Evolutionary conservation across 2,113 vertebrate species (phyloP).

Genomic region (Phyllopteryx taeniolatus): DNA sequence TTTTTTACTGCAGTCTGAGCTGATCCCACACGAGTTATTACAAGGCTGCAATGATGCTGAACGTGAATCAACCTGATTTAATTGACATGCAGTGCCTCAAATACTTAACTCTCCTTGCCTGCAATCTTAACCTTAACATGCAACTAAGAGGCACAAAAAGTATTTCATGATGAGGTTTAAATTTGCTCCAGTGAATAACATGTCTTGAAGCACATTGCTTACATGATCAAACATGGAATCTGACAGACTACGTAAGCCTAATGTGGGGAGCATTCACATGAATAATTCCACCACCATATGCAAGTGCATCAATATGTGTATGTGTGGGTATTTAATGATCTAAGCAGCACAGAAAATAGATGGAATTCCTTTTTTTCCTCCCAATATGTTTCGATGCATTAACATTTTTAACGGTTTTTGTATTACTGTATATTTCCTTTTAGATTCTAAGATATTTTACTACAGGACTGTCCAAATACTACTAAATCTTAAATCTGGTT

Average conservation of each 20-base stretch:
- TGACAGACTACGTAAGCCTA: neutral
- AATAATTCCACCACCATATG: neutral
- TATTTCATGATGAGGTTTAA: neutral
- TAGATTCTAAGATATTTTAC: neutral
- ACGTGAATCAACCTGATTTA: neutral
- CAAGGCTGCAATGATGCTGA: neutral
- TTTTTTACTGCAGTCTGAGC: neutral
- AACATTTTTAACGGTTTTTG: neutral
- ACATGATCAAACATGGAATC: neutral
- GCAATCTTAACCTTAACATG: constrained; percentile 9
- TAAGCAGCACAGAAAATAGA: too few relatives aligned
- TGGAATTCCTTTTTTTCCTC: too few relatives aligned
- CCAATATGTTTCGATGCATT: too few relatives aligned
- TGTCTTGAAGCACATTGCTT: constrained; percentile 8
- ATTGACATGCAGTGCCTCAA: constrained; percentile 32
- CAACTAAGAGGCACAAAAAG: constrained; percentile 23
- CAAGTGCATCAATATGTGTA: neutral
- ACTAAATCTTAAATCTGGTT: neutral
- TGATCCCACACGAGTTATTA: neutral
- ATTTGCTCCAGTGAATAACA: neutral
- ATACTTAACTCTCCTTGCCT: constrained; percentile 3
- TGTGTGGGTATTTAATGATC: too few relatives aligned
- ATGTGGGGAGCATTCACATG: neutral
- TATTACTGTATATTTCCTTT: neutral
- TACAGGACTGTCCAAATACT: neutral